phyloP scores from a whole-genome alignment of 1,140 invertebrate species.

The Monochamus saltuarius region DNA sequence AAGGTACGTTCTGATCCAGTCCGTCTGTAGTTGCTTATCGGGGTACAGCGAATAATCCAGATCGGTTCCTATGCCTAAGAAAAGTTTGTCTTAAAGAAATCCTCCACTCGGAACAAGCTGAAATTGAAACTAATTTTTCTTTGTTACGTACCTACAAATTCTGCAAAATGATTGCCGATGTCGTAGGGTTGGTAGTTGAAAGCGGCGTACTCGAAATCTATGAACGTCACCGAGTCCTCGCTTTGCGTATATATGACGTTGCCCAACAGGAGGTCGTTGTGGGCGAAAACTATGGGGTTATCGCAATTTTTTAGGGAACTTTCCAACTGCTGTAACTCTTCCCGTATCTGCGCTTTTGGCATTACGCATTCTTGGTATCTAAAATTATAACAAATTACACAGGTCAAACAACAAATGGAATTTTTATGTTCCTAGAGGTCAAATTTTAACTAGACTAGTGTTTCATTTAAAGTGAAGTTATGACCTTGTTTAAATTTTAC shows the following conservation, averaged over 20 bases:
- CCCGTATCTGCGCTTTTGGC: conserved; percentile 64
- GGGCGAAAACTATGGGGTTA: conserved; percentile 90
- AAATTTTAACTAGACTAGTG: too few species aligned
- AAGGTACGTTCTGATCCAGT: conserved; percentile 82
- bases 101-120: too few species aligned
- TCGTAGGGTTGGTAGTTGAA: conserved; percentile 95
- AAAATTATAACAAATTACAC: conserved; percentile 42
- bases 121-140: too few species aligned
- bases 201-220: conserved; percentile 96
- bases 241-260: conserved; percentile 87
- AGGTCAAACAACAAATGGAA: background rate
- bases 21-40: conserved; percentile 71
- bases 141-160: conserved; percentile 82
- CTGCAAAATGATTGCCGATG: conserved; percentile 97
- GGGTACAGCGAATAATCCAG: conserved; percentile 82
- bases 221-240: conserved; percentile 80
- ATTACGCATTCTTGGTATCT: conserved; percentile 72
- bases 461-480: too few species aligned
- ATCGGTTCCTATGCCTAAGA: conserved; percentile 48
- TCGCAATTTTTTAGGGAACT: conserved; percentile 62
- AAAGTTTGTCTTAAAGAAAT: background rate
- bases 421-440: too few species aligned
- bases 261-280: conserved; percentile 94
- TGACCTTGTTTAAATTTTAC: too few species aligned
- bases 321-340: conserved; percentile 71